Conservation (phyloP, 2,797 vertebrate genomes). For the Parambassis ranga region DNA sequence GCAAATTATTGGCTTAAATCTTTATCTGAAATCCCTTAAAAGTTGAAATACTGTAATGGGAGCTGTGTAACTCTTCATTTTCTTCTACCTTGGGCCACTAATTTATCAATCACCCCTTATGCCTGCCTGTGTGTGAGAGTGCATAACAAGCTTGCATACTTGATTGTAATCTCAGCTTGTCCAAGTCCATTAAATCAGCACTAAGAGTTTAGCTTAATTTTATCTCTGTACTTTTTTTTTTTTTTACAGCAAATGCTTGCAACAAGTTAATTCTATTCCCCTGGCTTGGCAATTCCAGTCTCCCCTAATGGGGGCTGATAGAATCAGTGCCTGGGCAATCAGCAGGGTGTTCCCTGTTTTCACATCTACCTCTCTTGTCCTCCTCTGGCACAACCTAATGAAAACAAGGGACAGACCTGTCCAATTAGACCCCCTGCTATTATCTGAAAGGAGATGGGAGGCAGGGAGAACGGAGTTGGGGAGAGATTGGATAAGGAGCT, state of each 20-base stretch:
- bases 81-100: too few relatives aligned
- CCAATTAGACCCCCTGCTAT: conserved; percentile 63
- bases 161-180: conserved; percentile 51
- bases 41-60: too few relatives aligned
- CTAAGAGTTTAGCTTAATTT: conserved; percentile 38
- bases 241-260: conserved; percentile 46
- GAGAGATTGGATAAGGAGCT: conserved; percentile 39
- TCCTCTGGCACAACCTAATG: conserved; percentile 37
- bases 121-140: not conserved
- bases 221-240: not conserved
- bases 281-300: conserved; percentile 29
- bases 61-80: too few relatives aligned
- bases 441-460: conserved; percentile 27
- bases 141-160: conserved; percentile 7
- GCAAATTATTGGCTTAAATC: too few relatives aligned
- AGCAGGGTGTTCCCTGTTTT: conserved; percentile 54
- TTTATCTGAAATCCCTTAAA: too few relatives aligned
- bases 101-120: not conserved
- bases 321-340: conserved; percentile 66
- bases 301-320: conserved; percentile 60
- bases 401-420: conserved; percentile 62
- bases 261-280: conserved; percentile 52
- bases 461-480: not conserved
- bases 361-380: conserved; percentile 29
- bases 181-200: conserved; percentile 43